Evolutionary conservation across 2,888 invertebrate species (phyloP), one percentile per base, ranked within the genome.

Genomic region (Linnaemya tessellans): DNA sequence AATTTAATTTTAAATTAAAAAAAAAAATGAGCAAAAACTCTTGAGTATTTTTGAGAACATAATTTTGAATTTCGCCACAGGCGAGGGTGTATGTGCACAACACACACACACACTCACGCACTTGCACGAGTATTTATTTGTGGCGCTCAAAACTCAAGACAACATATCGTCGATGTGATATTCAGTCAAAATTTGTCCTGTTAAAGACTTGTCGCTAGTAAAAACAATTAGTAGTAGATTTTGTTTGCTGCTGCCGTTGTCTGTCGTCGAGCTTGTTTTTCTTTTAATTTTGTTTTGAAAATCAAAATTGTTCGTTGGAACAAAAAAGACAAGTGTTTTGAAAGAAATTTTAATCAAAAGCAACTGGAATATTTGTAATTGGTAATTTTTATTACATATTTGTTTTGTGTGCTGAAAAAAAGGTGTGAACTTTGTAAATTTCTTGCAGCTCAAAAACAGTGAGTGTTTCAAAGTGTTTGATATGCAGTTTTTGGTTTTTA

Each of bases 141-240:
- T 49, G 22, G 79, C 82, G 82, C 82, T 82, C 82, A 79, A 75
- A 71, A 85, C 75, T 85, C 58, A 80, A 77, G 22, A 15, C 58
- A 75, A 65, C 58, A 70, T 82, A 79, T 71, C 58, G 18, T 60
- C 54, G 54, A 82, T 65, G 80, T 82, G 54, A 82, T 65, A 82
- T 82, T 85, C 79, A 85, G 79, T 85, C 74, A 85, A 85, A 85
- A 80, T 22, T 85, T 82, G 85, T 85, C 85, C 85, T 85, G 85
- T 85, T 82, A 71, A 75, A 85, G 74, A 77, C 75, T 75, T 85
- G 82, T 80, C 82, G 79, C 71, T 82, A 10, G 41, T 71, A 58
- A 83, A 71, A 77, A 65, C 64, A 65, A 83, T 71, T 65, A 83
- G 64, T 71, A 83, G 71, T 67, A 71, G 51, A 78, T 83, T 77